Conservation (phyloP, 1,140 invertebrate species). For the Acyrthosiphon pisum region DNA sequence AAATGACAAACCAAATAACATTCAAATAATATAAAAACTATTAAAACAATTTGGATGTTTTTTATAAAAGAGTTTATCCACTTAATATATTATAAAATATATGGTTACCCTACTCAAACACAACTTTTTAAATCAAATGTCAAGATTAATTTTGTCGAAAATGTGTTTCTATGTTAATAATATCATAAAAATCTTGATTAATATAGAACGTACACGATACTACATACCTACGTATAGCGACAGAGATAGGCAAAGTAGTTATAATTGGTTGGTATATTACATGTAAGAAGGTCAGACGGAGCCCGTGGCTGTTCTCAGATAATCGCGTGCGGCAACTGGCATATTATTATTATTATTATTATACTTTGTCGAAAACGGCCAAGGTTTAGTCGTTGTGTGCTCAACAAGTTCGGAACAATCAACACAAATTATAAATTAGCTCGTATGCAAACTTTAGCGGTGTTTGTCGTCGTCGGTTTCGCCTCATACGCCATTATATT, state of each 20-base stretch:
- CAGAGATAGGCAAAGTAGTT: no score
- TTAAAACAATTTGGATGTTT: neutral
- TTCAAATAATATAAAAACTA: neutral
- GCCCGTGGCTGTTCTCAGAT: neutral
- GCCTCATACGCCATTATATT: neutral
- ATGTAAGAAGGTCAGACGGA: neutral
- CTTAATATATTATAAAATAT: neutral
- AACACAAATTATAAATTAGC: conserved; percentile 44
- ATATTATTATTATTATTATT: no score
- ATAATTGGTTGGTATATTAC: no score
- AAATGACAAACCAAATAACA: neutral
- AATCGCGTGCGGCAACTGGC: neutral
- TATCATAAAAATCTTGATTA: no score
- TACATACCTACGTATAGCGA: neutral
- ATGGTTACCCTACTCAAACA: no score
- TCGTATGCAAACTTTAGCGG: neutral
- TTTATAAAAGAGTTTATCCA: neutral
- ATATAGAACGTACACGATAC: neutral
- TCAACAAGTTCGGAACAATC: conserved; percentile 44
- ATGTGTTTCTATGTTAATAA: no score
- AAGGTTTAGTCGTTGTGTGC: conserved; percentile 20
- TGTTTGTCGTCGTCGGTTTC: conserved; percentile 20
- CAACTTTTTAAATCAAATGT: neutral
- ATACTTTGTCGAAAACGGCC: neutral
- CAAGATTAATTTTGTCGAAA: neutral